These are phyloP conservation scores for Digitonthophagus gazella DNA, from an alignment of 2,888 invertebrate species.

Conservation along the genomic window DNA sequence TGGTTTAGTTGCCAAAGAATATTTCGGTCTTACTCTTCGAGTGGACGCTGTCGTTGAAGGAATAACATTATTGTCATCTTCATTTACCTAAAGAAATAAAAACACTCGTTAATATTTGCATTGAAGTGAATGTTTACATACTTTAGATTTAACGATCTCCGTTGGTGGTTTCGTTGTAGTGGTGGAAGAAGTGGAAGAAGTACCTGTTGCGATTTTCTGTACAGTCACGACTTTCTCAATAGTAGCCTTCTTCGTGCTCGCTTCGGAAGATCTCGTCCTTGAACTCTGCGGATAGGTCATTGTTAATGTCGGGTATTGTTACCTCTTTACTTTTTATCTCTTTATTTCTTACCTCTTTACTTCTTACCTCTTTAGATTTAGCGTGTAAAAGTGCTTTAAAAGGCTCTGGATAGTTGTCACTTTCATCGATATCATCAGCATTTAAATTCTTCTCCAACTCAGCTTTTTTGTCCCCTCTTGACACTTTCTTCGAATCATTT, in stretches of 20 bases:
- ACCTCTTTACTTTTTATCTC: no score
- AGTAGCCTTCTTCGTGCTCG: constrained; percentile 34
- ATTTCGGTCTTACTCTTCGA: constrained; percentile 36
- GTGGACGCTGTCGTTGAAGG: constrained; percentile 22
- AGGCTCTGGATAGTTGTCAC: constrained; percentile 64
- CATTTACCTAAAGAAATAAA: constrained; percentile 28
- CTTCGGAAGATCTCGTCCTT: constrained; percentile 38
- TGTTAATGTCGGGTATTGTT: constrained; percentile 30
- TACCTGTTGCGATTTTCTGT: constrained; percentile 21
- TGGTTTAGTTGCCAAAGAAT: constrained; percentile 36
- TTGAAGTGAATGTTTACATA: not conserved
- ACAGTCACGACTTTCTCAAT: constrained; percentile 39
- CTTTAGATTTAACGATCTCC: not conserved
- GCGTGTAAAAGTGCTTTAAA: constrained; percentile 65
- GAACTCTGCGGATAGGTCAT: constrained; percentile 42
- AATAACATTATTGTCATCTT: constrained; percentile 33
- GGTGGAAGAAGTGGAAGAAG: constrained; percentile 22
- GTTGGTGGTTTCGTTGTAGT: constrained; percentile 30
- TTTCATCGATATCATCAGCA: constrained; percentile 57
- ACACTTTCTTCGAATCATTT: constrained; percentile 24
- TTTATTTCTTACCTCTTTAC: no score
- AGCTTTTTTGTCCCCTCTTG: constrained; percentile 38
- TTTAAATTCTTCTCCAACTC: constrained; percentile 34
- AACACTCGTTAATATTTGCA: not conserved
- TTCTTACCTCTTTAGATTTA: constrained; percentile 46